These are phyloP conservation scores for Tragelaphus oryx DNA, from an alignment of 2,797 vertebrate species.

Conservation along the genomic window DNA sequence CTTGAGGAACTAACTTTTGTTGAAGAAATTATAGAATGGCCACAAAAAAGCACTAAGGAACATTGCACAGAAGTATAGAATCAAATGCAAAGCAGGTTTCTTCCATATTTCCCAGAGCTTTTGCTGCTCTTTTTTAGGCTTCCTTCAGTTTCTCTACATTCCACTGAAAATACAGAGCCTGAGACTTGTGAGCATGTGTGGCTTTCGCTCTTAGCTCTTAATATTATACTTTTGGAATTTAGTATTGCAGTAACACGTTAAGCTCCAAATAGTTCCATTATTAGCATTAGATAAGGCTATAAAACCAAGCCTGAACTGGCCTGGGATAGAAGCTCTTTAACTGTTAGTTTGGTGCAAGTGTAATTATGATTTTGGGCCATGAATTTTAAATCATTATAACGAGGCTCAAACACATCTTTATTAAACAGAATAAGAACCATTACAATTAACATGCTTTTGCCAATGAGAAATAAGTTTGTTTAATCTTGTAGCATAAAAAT, in stretches of 20 bases:
- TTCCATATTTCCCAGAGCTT: not conserved
- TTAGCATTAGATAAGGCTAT: not conserved
- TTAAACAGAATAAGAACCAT: not conserved
- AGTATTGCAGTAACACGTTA: not conserved
- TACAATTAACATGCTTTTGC: not conserved
- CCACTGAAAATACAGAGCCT: not conserved
- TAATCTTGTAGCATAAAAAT: not conserved
- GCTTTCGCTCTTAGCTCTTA: not conserved
- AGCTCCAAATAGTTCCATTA: not conserved
- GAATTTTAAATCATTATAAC: not conserved
- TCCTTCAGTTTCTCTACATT: not conserved
- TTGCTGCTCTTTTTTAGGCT: not conserved
- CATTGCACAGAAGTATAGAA: not conserved
- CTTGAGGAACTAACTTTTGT: not conserved
- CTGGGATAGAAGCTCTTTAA: not conserved
- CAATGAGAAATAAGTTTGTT: not conserved
- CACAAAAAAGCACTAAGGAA: not conserved
- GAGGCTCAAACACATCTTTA: not conserved
- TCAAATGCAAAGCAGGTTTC: not conserved
- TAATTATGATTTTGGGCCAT: not conserved
- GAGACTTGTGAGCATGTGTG: not conserved
- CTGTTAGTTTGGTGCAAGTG: not conserved
- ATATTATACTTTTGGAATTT: not conserved
- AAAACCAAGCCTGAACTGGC: not conserved
- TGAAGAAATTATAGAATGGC: not conserved